Evolutionary conservation across 2,888 invertebrate genomes (phyloP).

Genomic region (Allolobophora icterica): DNA sequence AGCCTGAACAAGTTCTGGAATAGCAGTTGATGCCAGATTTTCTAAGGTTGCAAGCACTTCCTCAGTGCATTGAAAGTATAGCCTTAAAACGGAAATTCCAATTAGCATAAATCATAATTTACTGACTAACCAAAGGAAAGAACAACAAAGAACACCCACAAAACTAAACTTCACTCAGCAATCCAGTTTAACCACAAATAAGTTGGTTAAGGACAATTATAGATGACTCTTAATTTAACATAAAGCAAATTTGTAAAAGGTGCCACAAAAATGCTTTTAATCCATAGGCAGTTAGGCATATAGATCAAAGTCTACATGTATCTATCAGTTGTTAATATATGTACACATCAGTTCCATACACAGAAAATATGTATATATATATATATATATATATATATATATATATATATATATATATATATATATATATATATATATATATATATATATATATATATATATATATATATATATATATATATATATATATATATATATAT

Average conservation of each 20-base stretch:
- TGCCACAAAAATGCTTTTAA: not conserved
- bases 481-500: not conserved
- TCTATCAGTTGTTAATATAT: not conserved
- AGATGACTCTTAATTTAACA: not conserved
- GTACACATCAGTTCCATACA: too few relatives aligned
- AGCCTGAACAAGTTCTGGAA: conserved; percentile 57
- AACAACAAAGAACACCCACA: not conserved
- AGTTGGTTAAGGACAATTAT: not conserved
- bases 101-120: not conserved
- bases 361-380: too few relatives aligned
- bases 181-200: not conserved
- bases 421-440: too few relatives aligned
- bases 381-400: too few relatives aligned
- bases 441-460: too few relatives aligned
- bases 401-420: too few relatives aligned
- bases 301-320: not conserved
- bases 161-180: not conserved
- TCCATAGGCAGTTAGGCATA: not conserved
- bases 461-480: too few relatives aligned
- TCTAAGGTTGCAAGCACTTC: conserved; percentile 57
- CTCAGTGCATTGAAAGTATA: conserved; percentile 52
- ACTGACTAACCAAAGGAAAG: not conserved
- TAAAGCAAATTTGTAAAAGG: too few relatives aligned
- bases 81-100: conserved; percentile 47
- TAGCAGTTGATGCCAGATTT: conserved; percentile 55